Percentiles rank a stretch among this genome's conserved stretches.
These are phyloP conservation scores for Chaetoderma sp. DNA, from an alignment of 2,888 invertebrate genomes.

Conservation along the genomic window DNA sequence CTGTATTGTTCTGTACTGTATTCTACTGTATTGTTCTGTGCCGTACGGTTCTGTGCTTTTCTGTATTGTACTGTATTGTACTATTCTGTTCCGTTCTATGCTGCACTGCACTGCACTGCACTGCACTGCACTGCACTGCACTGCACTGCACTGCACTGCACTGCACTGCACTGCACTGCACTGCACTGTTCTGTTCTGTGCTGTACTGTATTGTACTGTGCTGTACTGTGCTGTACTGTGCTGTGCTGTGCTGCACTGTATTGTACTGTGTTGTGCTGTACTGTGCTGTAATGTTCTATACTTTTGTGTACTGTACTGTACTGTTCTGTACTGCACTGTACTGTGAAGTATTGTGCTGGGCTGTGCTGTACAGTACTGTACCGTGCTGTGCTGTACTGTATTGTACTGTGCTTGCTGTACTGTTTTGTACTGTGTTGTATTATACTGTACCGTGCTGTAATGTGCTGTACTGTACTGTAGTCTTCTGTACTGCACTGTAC, in stretches of 20 bases:
- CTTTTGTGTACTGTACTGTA: constrained; percentile 11
- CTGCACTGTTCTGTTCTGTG: constrained; percentile 20
- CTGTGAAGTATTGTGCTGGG: constrained; percentile 19
- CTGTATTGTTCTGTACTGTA: constrained; percentile 32
- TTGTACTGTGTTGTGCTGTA: constrained; percentile 25
- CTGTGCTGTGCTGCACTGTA: constrained; percentile 22
- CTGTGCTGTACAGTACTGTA: constrained; percentile 25
- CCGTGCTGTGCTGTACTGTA: constrained; percentile 15
- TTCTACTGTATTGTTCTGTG: constrained; percentile 25
- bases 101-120: constrained; percentile 28
- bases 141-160: constrained; percentile 26
- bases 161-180: constrained; percentile 26
- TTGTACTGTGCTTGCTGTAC: constrained; percentile 12
- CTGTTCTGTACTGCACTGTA: constrained; percentile 15
- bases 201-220: constrained; percentile 14
- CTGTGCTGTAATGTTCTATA: constrained; percentile 29
- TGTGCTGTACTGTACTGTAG: constrained; percentile 19
- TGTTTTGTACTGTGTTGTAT: constrained; percentile 25
- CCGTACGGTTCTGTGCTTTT: constrained; percentile 24
- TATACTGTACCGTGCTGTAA: constrained; percentile 18
- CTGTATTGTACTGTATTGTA: constrained; percentile 30
- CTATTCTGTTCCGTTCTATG: constrained; percentile 30
- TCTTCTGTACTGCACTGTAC: constrained; percentile 24
- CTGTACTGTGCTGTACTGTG: constrained; percentile 18
- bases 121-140: constrained; percentile 21